Evolutionary conservation across 2,797 vertebrate species (phyloP), one percentile per base, ranked within the genome.

Genomic region (Onychomys torridus): DNA sequence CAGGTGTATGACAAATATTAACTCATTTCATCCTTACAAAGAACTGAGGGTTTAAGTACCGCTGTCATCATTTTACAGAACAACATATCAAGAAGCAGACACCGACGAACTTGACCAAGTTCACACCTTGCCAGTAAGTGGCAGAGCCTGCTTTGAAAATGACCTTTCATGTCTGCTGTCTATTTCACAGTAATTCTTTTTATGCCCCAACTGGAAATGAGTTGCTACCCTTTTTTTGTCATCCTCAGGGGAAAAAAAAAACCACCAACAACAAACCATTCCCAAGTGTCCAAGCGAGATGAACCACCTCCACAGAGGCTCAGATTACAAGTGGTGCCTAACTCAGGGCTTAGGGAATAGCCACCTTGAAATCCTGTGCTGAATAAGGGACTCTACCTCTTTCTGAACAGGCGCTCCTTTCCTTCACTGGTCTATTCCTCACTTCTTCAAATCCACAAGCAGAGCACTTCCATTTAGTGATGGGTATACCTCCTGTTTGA

Each of bases 141-240:
- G 69, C 52, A 73, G n/a, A 93, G 73, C 6, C 89, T 55, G 76
- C 49, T 82, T 75, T 93, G 84, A 23, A 84, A 87, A 75, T 63
- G 81, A 96, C 91, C 86, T 95, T 96, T 93, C 63, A 93, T 89
- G n/a, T 77, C 59, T 61, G 52, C 49, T 96, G 89, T 95, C 87
- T 63, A 90, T 89, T 95, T 96, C 82, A 63, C 37, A 95, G 88
- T 71, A 75, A 90, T 92, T 93, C 34, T 86, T 96, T 90, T 90
- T 83, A 95, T 94, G 88, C 90, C 82, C 90, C 65, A 57, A 92
- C 82, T 96, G 65, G 90, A 95, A 92, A 94, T 93, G 79, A 95
- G 32, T 27, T 89, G 71, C 49, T 69, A 94, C 37, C 40, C 89
- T 93, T 90, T 96, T 97, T 93, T 95, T 89, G 91, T 93, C 69